Percentiles rank a stretch among this genome's conserved stretches.
Conservation (phyloP, 2,113 vertebrate species). For the Oryzias javanicus region DNA sequence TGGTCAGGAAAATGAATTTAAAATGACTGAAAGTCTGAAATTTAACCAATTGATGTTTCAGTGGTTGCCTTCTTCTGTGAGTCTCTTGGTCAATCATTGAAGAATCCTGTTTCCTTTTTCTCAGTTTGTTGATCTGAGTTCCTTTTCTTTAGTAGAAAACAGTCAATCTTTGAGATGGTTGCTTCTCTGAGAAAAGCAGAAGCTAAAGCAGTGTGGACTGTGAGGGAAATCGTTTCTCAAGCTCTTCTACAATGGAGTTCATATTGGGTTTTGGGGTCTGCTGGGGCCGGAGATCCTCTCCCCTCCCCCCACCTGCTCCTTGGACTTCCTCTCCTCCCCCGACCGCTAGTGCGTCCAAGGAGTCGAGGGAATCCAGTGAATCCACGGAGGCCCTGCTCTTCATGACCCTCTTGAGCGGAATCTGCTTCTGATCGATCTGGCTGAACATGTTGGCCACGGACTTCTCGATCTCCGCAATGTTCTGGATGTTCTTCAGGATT, state of each 20-base stretch:
- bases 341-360: constrained; percentile 25
- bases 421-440: constrained; percentile 89
- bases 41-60: too few species aligned
- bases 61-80: too few species aligned
- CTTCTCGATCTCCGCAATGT: constrained; percentile 92
- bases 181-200: constrained; percentile 20
- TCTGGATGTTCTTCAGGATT: constrained; percentile 91
- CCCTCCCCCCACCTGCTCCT: constrained; percentile 4
- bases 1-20: too few species aligned
- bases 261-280: constrained; percentile 73
- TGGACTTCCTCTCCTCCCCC: constrained; percentile 3
- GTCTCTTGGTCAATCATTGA: too few species aligned
- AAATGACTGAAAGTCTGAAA: too few species aligned
- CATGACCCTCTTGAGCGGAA: constrained; percentile 70
- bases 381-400: constrained; percentile 69
- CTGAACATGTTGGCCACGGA: constrained; percentile 96
- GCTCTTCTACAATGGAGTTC: constrained; percentile 81
- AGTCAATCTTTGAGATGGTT: not conserved
- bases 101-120: too few species aligned
- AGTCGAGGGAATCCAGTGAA: constrained; percentile 54
- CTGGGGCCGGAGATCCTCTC: constrained; percentile 18
- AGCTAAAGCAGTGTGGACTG: constrained; percentile 84
- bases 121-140: too few species aligned
- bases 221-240: constrained; percentile 82
- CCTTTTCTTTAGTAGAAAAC: too few species aligned